Base-by-base conservation (phyloP, 1,140 invertebrate genomes). In the Lepidostoma basale region DNA sequence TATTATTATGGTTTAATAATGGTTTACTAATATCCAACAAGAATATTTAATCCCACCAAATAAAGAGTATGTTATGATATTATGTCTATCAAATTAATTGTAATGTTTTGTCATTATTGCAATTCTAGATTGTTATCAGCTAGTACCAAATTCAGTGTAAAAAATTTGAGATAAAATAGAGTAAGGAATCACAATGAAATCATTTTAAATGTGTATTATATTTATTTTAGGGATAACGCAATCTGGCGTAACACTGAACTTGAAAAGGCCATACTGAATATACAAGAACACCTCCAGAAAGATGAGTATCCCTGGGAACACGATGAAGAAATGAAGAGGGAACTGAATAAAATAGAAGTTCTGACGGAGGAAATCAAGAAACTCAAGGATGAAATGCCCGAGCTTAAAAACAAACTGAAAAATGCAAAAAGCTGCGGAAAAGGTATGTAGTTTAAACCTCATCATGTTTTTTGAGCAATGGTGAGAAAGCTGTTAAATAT, bases 211-310 rank as follows among this genome's bases (percentile, higher is more conserved):
- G 9, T 12, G 59, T 63, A 56, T 22, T 26, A 22, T 12, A 36
- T 44, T 28, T 56, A 58, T 62, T 64, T 68, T 39, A 83, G 81
- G 74, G 81, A 83, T 49, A 74, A 78, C 47, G 80, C 79, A 23
- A 74, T 77, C 3, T 80, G 77, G 78, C 77, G 81, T 54, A 83
- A 83, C 73, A 77, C 75, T 3, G 80, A 81, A 68, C 56, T 81
- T 3, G 80, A 83, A 68, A 83, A 81, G 58, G 77, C 81, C 56
- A 81, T 83, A 28, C 74, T 79, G 4, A 76, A 72, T 8, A 75
- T 82, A 39, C 81, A 83, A 73, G 80, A 83, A 42, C 80, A 83
- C 49, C 69, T 83, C 18, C 77, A 78, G 3, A 79, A 77, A 72
- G 54, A 69, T 1, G 80, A 83, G 18, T 81, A 79, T 67, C 64